Evolutionary conservation across 2,888 invertebrate species (phyloP), one percentile per base, ranked within the genome.

Genomic region (Hesperia comma): DNA sequence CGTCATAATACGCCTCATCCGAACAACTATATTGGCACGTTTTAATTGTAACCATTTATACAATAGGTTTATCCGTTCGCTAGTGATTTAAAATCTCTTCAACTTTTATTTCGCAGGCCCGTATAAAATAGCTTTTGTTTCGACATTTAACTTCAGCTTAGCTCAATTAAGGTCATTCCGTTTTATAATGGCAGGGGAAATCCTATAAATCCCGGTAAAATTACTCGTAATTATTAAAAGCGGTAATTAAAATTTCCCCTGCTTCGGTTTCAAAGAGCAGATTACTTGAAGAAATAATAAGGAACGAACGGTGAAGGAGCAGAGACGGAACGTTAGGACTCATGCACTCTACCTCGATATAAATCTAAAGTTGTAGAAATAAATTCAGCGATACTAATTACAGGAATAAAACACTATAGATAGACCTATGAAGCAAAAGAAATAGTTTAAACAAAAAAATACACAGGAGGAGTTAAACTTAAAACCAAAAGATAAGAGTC

Each of bases 21-120:
- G 55, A 63, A 17, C 17, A 33, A 56, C 56, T 63, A 33, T 46
- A 33, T 63, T 32, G 33, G n/a, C 46, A 49, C 46, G 49, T 49
- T 49, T 19, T 49, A 49, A 49, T 49, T 49, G 49, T 49, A 49
- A 12, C 49, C 17, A 49, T 19, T 19, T 49, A 49, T 49, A 8
- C 8, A 15, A 26, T 26, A 26, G 26, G 37, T 37, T 3, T 37
- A 37, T 37, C 37, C 12, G 12, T 12, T 10, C 10, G 12, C 17
- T 7, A 0, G 0, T 8, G 2, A 10, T 17, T 17, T 46, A 3
- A 2, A 46, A 46, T 46, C 17, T 46, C 17, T 46, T 46, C 17
- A 8, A 0, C 46, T 17, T 46, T 17, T 17, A 46, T 14, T 15
- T 41, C 17, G 14, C 15, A 6, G 46, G 15, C 8, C 17, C 7